phyloP scores from a whole-genome alignment of 2,888 invertebrate genomes.

The Pedicia rivosa region DNA sequence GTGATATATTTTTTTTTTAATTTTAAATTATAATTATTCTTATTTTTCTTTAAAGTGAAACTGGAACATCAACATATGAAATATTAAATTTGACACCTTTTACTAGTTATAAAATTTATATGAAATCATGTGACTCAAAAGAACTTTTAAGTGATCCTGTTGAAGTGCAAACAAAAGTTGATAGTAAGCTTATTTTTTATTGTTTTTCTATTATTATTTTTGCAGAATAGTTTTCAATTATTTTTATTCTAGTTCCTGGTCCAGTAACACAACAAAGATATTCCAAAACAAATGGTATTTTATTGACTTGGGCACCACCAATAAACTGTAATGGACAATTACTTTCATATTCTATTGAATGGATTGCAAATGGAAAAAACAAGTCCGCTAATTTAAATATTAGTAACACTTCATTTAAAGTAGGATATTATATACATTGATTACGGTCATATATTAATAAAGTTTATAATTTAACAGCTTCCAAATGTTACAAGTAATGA shows the following conservation, averaged over 20 bases:
- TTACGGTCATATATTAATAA: neutral
- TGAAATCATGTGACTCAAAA: slow-evolving; percentile 9
- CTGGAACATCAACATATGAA: neutral
- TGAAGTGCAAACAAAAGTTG: slow-evolving; percentile 25
- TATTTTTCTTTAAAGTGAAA: neutral
- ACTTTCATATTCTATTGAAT: slow-evolving; percentile 25
- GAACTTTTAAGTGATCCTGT: slow-evolving; percentile 17
- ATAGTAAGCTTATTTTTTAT: slow-evolving; percentile 21
- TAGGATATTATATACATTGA: neutral
- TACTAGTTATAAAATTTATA: slow-evolving; percentile 10
- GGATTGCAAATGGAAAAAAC: slow-evolving; percentile 25
- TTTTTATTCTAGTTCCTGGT: slow-evolving; percentile 22
- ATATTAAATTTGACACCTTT: slow-evolving; percentile 8
- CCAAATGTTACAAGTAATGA: slow-evolving; percentile 27
- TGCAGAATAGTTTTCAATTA: neutral
- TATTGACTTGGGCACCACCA: slow-evolving; percentile 27
- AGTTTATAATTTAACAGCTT: slow-evolving; percentile 17
- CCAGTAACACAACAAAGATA: slow-evolving; percentile 25
- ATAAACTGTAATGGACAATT: slow-evolving; percentile 26
- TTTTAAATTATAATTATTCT: neutral
- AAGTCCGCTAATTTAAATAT: slow-evolving; percentile 20
- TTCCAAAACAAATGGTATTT: slow-evolving; percentile 23
- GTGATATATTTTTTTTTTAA: neutral
- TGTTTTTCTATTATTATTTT: neutral
- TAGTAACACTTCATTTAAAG: slow-evolving; percentile 10